Conservation (phyloP, 2,797 vertebrate genomes). For the Loriculus beryllinus region DNA sequence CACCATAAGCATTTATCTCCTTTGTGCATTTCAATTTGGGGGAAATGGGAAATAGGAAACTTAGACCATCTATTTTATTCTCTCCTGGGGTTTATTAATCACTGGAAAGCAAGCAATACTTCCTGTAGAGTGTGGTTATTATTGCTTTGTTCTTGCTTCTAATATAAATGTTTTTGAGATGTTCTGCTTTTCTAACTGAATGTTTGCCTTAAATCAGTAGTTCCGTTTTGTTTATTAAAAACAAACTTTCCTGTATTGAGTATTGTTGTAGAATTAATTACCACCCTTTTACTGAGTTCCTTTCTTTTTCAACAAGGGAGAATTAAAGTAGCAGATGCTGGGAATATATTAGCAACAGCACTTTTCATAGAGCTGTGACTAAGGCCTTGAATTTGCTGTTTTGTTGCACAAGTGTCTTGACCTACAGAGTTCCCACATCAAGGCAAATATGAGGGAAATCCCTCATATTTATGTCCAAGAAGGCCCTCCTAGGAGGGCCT, state of each 20-base stretch:
- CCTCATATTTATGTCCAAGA: not conserved
- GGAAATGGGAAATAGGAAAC: not conserved
- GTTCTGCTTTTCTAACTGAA: not conserved
- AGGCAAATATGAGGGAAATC: not conserved
- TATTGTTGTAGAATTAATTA: constrained; percentile 32
- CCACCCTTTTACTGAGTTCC: not conserved
- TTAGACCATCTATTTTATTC: not conserved
- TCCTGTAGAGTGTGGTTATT: not conserved
- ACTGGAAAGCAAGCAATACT: not conserved
- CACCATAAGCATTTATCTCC: not conserved
- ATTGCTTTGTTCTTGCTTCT: constrained; percentile 7
- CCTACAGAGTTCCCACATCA: not conserved
- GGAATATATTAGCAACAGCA: not conserved
- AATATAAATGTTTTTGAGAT: not conserved
- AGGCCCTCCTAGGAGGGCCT: not conserved
- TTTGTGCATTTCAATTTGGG: not conserved
- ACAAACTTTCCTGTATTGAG: not conserved
- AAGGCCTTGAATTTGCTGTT: not conserved
- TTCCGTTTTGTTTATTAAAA: not conserved
- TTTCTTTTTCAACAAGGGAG: not conserved
- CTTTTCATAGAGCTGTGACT: not conserved
- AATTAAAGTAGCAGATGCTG: not conserved
- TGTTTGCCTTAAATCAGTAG: not conserved
- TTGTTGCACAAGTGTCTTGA: accelerated
- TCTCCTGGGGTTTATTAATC: constrained; percentile 9